Evolutionary conservation across 2,888 invertebrate species (phyloP).

Genomic region (Drosophila algonquin): DNA sequence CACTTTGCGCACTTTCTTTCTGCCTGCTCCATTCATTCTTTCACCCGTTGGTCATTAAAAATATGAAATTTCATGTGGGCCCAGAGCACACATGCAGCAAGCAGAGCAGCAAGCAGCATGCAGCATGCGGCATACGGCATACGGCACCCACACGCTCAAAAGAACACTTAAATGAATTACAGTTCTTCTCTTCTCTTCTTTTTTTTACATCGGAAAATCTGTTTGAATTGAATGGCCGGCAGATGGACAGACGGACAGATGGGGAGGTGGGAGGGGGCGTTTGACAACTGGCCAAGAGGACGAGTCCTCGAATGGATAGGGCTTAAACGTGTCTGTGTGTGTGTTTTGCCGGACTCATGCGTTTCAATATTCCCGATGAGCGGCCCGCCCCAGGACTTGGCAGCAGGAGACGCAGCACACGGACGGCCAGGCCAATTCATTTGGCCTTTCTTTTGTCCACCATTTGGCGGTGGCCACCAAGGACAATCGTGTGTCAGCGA

Average conservation of each 20-base stretch:
- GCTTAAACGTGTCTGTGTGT: slow-evolving; percentile 11
- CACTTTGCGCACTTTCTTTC: not conserved
- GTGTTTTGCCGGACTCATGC: slow-evolving; percentile 25
- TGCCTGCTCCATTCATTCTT: slow-evolving; percentile 11
- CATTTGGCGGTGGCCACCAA: slow-evolving; percentile 1
- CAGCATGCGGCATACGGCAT: too few species aligned
- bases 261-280: not conserved
- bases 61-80: slow-evolving; percentile 72
- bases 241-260: not conserved
- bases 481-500: not conserved
- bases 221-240: slow-evolving; percentile 38
- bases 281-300: not conserved
- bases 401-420: not conserved
- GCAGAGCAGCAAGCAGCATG: not conserved
- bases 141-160: slow-evolving; percentile 26
- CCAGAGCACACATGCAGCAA: slow-evolving; percentile 11
- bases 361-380: slow-evolving; percentile 13
- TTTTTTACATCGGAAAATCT: slow-evolving; percentile 31
- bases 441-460: slow-evolving; percentile 26
- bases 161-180: slow-evolving; percentile 70
- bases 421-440: slow-evolving; percentile 21
- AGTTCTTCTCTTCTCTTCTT: slow-evolving; percentile 17
- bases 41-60: slow-evolving; percentile 66
- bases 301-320: not conserved
- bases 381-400: not conserved